Evolutionary conservation across 2,888 invertebrate species (phyloP).

Genomic region (Lamellibrachia satsuma): DNA sequence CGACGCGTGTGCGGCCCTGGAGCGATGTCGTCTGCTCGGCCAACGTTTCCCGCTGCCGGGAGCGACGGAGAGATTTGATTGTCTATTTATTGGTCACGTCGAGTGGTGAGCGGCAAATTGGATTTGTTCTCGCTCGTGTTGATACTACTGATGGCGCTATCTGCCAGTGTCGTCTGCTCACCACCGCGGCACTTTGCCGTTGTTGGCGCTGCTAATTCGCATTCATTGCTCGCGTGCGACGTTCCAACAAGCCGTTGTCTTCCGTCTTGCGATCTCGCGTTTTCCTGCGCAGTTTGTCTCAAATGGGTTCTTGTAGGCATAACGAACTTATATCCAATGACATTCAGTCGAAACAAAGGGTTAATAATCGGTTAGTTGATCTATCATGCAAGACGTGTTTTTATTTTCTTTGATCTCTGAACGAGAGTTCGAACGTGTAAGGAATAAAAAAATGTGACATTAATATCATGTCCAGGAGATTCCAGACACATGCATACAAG

Average conservation of each 20-base stretch:
- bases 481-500: too few relatives aligned
- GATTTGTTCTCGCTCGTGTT: neutral
- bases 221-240: neutral
- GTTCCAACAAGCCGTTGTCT: neutral
- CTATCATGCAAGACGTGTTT: neutral
- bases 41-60: neutral
- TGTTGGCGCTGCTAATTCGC: conserved; percentile 17
- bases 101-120: conserved; percentile 6
- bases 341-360: neutral
- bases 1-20: neutral
- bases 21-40: neutral
- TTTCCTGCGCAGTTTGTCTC: conserved; percentile 4
- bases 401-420: neutral
- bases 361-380: neutral
- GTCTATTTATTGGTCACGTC: conserved; percentile 11
- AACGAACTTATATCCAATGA: neutral
- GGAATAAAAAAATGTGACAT: neutral
- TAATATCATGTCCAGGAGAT: neutral
- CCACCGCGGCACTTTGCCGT: neutral
- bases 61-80: neutral
- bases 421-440: neutral
- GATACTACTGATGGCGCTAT: conserved; percentile 12
- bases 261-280: neutral
- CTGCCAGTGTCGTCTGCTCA: neutral
- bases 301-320: neutral